Evolutionary conservation across 2,113 vertebrate species (phyloP).

Genomic region (Tyrannus savana): DNA sequence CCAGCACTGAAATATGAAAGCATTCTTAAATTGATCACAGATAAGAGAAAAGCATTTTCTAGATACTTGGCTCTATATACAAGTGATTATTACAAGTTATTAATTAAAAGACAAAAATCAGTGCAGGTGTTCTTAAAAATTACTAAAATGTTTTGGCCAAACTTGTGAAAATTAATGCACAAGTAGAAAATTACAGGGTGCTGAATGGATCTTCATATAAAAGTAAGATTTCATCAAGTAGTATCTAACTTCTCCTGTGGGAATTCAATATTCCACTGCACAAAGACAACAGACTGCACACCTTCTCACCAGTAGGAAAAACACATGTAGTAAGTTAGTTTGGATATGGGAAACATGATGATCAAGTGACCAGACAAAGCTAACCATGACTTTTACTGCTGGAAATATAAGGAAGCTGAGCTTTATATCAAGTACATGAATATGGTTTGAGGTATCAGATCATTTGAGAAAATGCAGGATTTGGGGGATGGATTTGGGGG

Average conservation of each 20-base stretch:
- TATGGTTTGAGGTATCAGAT: neutral
- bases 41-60: neutral
- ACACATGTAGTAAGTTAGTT: neutral
- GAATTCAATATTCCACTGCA: neutral
- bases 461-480: neutral
- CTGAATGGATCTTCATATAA: neutral
- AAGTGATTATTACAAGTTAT: neutral
- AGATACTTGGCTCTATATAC: neutral
- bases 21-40: neutral
- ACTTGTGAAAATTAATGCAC: neutral
- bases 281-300: neutral
- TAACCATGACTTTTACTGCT: neutral
- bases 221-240: neutral
- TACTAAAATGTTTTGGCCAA: neutral
- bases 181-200: neutral
- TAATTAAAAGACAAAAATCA: neutral
- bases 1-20: neutral
- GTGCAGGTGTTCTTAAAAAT: neutral
- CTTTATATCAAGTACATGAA: neutral
- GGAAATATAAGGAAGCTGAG: neutral
- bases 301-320: neutral
- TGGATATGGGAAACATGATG: neutral
- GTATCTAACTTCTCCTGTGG: neutral
- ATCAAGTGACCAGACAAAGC: neutral
- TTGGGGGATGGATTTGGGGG: fast-evolving